Evolutionary conservation across 92 coral and sea anemone species (phyloP).

Genomic region (Virgularia gustaviana): DNA sequence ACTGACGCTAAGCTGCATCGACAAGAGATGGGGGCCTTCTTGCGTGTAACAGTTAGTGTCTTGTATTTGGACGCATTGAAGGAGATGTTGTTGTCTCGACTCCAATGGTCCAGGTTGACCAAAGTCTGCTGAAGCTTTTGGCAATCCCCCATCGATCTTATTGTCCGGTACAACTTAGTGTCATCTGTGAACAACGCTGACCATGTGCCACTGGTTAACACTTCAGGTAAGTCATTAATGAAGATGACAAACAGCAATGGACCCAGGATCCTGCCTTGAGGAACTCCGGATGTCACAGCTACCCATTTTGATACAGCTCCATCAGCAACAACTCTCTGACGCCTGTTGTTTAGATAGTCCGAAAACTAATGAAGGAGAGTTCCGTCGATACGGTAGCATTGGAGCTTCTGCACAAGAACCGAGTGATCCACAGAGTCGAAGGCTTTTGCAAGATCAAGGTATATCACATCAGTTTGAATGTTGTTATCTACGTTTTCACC

Average conservation of each 20-base stretch:
- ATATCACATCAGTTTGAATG: neutral
- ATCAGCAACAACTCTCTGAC: neutral
- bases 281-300: neutral
- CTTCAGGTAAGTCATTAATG: neutral
- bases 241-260: neutral
- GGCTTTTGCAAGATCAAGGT: neutral
- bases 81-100: neutral
- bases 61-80: constrained; percentile 12
- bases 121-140: neutral
- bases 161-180: neutral
- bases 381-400: neutral
- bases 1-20: too few relatives aligned
- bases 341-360: neutral
- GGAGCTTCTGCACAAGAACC: neutral
- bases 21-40: neutral
- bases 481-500: neutral
- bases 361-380: neutral
- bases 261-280: neutral
- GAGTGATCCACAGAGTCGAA: neutral
- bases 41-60: constrained; percentile 2
- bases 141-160: neutral
- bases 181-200: neutral
- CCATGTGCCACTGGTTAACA: neutral
- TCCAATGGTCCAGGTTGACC: neutral
- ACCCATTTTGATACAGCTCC: neutral